Evolutionary conservation across 2,113 vertebrate genomes (phyloP).

Genomic region (Platysternon megacephalum): DNA sequence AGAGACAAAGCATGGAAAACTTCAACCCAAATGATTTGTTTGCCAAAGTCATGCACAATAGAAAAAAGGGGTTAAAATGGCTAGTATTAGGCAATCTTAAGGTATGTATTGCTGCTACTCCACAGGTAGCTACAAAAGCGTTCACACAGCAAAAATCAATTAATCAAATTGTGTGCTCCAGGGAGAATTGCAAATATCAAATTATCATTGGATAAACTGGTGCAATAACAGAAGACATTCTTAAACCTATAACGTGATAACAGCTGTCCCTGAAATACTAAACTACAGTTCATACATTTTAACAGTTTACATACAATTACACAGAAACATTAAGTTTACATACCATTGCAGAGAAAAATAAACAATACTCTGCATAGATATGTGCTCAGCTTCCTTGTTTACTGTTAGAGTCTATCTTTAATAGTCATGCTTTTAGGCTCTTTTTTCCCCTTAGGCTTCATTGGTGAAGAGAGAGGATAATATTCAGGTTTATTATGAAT

Average conservation of each 20-base stretch:
- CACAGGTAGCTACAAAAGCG: not conserved
- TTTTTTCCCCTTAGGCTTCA: constrained; percentile 46
- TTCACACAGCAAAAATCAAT: not conserved
- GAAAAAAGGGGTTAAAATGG: not conserved
- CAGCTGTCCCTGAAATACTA: not conserved
- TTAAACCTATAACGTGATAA: not conserved
- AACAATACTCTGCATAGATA: not conserved
- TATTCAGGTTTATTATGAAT: not conserved
- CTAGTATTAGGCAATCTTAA: not conserved
- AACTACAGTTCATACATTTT: not conserved
- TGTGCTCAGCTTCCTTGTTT: constrained; percentile 38
- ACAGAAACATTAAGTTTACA: not conserved
- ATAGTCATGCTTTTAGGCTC: constrained; percentile 38
- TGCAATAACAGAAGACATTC: constrained; percentile 7
- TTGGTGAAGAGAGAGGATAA: not conserved
- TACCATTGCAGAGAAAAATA: not conserved
- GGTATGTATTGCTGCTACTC: not conserved
- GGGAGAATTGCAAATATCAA: not conserved
- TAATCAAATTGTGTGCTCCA: not conserved
- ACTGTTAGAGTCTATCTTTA: constrained; percentile 6
- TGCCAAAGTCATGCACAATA: not conserved
- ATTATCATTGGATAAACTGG: not conserved
- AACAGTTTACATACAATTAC: not conserved
- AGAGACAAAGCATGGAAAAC: not conserved
- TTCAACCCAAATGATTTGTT: not conserved